Evolutionary conservation across 2,113 vertebrate species (phyloP).

Genomic region (Brevimyrus niger): DNA sequence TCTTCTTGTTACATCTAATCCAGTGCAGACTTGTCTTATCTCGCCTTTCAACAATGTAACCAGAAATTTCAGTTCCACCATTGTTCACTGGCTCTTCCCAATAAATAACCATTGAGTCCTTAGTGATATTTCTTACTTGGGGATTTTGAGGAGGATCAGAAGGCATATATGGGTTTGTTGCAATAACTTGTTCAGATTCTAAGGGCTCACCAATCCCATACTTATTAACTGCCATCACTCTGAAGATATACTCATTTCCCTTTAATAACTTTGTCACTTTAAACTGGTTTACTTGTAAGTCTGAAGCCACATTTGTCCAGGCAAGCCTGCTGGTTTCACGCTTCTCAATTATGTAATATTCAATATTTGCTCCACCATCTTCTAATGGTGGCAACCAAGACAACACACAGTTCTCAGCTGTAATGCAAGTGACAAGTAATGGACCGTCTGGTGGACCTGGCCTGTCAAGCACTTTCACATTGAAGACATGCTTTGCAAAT

Average conservation of each 20-base stretch:
- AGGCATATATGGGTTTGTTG: slow-evolving; percentile 80
- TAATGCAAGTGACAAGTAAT: slow-evolving; percentile 75
- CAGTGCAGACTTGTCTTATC: slow-evolving; percentile 83
- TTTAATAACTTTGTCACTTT: slow-evolving; percentile 90
- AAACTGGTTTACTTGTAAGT: slow-evolving; percentile 72
- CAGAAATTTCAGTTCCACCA: slow-evolving; percentile 86
- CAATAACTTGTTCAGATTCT: slow-evolving; percentile 81
- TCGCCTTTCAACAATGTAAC: slow-evolving; percentile 85
- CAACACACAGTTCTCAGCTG: slow-evolving; percentile 83
- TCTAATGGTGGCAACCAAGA: slow-evolving; percentile 84
- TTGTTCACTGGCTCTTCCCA: slow-evolving; percentile 87
- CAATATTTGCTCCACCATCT: slow-evolving; percentile 89
- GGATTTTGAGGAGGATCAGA: slow-evolving; percentile 85
- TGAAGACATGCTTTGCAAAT: slow-evolving; percentile 92
- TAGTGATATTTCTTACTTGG: slow-evolving; percentile 84
- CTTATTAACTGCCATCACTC: slow-evolving; percentile 97
- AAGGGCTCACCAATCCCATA: slow-evolving; percentile 87
- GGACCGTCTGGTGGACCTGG: slow-evolving; percentile 89
- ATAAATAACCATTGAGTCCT: slow-evolving; percentile 91
- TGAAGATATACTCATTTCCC: slow-evolving; percentile 96
- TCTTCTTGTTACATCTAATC: slow-evolving; percentile 92
- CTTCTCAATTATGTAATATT: slow-evolving; percentile 88
- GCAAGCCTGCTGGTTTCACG: slow-evolving; percentile 94
- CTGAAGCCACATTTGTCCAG: slow-evolving; percentile 83
- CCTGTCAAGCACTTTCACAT: slow-evolving; percentile 91